A percentile compares a stretch with the other conserved stretches of the same genome.
These are phyloP conservation scores for Proterorhinus semilunaris DNA, from an alignment of 2,113 vertebrate species.

Conservation along the genomic window DNA sequence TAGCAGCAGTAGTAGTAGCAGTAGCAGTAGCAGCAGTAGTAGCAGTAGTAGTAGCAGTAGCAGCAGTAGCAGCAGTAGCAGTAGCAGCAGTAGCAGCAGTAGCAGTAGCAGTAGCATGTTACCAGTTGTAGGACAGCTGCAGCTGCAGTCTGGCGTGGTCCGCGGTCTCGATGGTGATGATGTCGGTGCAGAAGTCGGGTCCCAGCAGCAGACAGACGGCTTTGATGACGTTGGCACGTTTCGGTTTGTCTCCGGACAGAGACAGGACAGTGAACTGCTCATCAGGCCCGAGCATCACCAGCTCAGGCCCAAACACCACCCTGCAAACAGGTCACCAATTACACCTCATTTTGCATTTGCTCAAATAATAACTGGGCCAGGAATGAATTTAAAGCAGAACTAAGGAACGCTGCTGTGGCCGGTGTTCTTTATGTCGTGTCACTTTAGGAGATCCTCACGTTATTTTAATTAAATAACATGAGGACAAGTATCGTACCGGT, in stretches of 20 bases:
- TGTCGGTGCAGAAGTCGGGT: conserved; percentile 88
- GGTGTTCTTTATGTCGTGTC: too few relatives aligned
- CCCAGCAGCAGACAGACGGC: conserved; percentile 86
- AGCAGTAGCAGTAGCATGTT: background rate
- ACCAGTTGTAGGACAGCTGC: conserved; percentile 91
- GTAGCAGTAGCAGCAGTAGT: background rate
- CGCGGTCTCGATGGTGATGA: conserved; percentile 88
- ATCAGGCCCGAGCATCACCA: conserved; percentile 86
- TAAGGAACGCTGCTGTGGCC: too few relatives aligned
- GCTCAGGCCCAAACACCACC: conserved; percentile 88
- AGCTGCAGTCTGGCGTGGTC: conserved; percentile 90
- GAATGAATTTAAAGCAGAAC: too few relatives aligned
- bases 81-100: background rate
- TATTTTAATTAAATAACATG: too few relatives aligned
- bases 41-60: background rate
- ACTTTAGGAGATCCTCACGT: too few relatives aligned
- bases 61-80: background rate
- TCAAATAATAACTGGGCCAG: too few relatives aligned
- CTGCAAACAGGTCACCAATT: conserved; percentile 54
- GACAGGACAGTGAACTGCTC: conserved; percentile 90
- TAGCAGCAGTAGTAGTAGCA: background rate
- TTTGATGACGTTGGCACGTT: conserved; percentile 83
- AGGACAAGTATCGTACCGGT: too few relatives aligned
- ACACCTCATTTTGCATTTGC: too few relatives aligned
- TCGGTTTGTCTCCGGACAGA: conserved; percentile 86